phyloP scores from a whole-genome alignment of 2,113 vertebrate genomes.

The Cyprinodon brontotheroides region DNA sequence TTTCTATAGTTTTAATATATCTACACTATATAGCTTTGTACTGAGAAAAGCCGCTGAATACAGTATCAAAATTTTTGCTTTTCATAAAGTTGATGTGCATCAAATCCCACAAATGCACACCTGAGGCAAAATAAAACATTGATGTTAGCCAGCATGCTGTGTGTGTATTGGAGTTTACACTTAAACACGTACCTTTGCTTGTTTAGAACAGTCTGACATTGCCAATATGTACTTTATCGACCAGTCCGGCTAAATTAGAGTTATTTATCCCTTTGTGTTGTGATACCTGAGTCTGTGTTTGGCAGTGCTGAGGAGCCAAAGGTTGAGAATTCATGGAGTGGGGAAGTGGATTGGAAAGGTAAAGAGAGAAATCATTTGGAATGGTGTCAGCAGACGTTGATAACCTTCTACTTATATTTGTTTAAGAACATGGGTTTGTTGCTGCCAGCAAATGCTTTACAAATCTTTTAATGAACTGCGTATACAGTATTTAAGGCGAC shows the following conservation, averaged over 20 bases:
- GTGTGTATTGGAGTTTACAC: not conserved
- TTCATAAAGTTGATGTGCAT: not conserved
- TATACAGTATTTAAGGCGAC: not conserved
- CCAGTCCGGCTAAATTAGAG: not conserved
- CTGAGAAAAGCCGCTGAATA: not conserved
- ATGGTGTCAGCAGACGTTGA: not conserved
- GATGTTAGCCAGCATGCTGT: not conserved
- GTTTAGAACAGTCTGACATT: not conserved
- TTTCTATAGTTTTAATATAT: not conserved
- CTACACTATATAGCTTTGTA: not conserved
- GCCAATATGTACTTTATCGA: not conserved
- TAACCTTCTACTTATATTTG: not conserved
- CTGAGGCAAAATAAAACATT: not conserved
- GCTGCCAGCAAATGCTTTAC: not conserved
- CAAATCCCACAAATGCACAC: constrained; percentile 9
- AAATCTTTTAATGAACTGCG: not conserved
- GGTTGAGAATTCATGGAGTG: not conserved
- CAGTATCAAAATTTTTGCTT: constrained; percentile 13
- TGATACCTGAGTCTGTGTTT: constrained; percentile 1
- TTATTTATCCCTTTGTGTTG: not conserved
- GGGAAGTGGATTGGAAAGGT: not conserved
- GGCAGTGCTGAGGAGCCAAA: not conserved
- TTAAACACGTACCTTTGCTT: constrained; percentile 6
- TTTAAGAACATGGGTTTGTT: not conserved
- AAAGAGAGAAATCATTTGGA: not conserved